These are phyloP conservation scores for Erynnis tages DNA, from an alignment of 2,888 invertebrate species.

Conservation along the genomic window DNA sequence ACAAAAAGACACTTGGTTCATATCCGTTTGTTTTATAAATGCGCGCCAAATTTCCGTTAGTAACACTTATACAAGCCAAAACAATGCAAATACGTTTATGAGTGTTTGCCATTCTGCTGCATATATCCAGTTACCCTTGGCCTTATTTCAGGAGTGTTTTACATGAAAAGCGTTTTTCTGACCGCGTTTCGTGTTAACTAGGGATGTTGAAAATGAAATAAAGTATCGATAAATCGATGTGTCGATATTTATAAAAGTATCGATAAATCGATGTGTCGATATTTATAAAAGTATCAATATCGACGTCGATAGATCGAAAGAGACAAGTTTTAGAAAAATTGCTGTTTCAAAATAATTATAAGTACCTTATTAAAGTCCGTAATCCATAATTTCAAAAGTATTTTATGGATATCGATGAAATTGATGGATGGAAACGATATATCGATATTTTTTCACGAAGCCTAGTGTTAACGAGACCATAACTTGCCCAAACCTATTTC, in stretches of 20 bases:
- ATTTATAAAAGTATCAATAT: too few relatives aligned
- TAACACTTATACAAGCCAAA: background rate
- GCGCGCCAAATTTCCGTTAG: background rate
- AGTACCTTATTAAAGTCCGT: too few relatives aligned
- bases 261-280: too few relatives aligned
- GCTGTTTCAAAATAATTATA: too few relatives aligned
- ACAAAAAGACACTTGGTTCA: background rate
- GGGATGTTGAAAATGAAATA: too few relatives aligned
- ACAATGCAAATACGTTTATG: conserved; percentile 5
- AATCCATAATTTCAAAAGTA: too few relatives aligned
- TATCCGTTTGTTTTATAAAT: background rate
- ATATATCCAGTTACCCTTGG: conserved; percentile 16
- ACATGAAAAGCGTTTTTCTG: conserved; percentile 19
- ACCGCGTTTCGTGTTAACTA: conserved; percentile 27
- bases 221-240: too few relatives aligned
- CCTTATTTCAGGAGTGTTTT: background rate
- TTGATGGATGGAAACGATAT: too few relatives aligned
- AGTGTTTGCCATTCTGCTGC: conserved; percentile 1
- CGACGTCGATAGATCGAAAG: too few relatives aligned
- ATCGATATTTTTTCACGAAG: conserved; percentile 24
- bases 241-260: too few relatives aligned
- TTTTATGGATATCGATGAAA: too few relatives aligned
- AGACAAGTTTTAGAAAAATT: too few relatives aligned
- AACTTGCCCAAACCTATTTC: conserved; percentile 26
- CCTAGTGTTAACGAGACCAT: conserved; percentile 27